These are phyloP conservation scores for Scaptomyza tumidula DNA, from an alignment of 2,888 invertebrate genomes.

Conservation along the genomic window DNA sequence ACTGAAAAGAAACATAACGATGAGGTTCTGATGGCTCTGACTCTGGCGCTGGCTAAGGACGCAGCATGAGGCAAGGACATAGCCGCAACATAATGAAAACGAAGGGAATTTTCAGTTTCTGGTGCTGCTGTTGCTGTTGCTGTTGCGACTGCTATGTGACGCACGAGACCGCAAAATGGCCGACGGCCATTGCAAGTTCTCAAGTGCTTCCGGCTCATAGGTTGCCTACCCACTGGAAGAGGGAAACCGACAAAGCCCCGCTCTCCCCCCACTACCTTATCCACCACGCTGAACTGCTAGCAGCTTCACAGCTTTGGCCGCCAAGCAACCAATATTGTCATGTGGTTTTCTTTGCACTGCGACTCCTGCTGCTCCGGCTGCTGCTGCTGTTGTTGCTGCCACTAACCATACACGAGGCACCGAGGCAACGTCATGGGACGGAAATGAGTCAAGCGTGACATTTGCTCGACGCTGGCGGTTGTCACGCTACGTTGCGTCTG, in stretches of 20 bases:
- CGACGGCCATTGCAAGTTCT: constrained; percentile 77
- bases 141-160: constrained; percentile 65
- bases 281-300: neutral
- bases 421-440: constrained; percentile 76
- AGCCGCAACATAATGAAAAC: constrained; percentile 81
- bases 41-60: constrained; percentile 3
- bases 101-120: constrained; percentile 76
- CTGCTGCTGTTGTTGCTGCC: constrained; percentile 40
- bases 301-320: constrained; percentile 30
- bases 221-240: constrained; percentile 57
- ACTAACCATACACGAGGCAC: constrained; percentile 67
- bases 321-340: constrained; percentile 78
- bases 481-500: constrained; percentile 65
- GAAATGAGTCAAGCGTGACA: constrained; percentile 80
- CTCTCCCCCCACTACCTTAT: neutral
- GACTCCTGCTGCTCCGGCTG: constrained; percentile 39
- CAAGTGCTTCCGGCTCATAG: constrained; percentile 80
- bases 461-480: constrained; percentile 71
- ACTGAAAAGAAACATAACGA: constrained; percentile 71
- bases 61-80: constrained; percentile 63
- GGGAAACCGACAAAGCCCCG: constrained; percentile 5
- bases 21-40: constrained; percentile 15
- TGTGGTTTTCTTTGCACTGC: constrained; percentile 74
- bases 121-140: constrained; percentile 8
- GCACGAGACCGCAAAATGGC: constrained; percentile 79